Conservation (phyloP, 2,888 invertebrate genomes). For the Sylvicola fuscatus region DNA sequence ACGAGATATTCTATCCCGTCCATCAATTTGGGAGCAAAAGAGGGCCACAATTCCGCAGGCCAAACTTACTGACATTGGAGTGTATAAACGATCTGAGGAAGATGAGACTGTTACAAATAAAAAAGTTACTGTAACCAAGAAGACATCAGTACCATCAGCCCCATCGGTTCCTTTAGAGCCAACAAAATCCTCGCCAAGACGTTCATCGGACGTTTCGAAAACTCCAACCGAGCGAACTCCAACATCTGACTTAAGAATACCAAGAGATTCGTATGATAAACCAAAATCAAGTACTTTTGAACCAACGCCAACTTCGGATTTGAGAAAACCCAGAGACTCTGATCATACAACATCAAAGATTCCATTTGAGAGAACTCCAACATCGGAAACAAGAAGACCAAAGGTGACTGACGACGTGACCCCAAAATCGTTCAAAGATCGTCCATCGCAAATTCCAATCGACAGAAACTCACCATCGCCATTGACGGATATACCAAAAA, state of each 20-base stretch:
- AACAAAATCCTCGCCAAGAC: neutral
- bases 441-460: too few relatives aligned
- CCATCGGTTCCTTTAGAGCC: neutral
- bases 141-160: neutral
- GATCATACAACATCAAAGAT: too few relatives aligned
- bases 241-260: too few relatives aligned
- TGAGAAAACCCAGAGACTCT: too few relatives aligned
- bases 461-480: too few relatives aligned
- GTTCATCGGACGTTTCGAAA: neutral
- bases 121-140: neutral
- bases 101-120: neutral
- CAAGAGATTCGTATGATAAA: too few relatives aligned
- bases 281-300: too few relatives aligned
- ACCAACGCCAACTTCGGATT: too few relatives aligned
- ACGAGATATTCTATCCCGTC: constrained; percentile 29
- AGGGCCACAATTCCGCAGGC: constrained; percentile 9
- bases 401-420: neutral
- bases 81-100: constrained; percentile 6
- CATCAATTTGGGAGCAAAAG: constrained; percentile 26
- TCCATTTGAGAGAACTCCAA: too few relatives aligned
- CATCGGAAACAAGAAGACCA: neutral
- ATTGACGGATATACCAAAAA: too few relatives aligned
- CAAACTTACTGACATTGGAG: constrained; percentile 19
- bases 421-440: neutral
- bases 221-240: too few relatives aligned